These are phyloP conservation scores for Phymatocera aterrima DNA, from an alignment of 2,888 invertebrate species.

Conservation along the genomic window DNA sequence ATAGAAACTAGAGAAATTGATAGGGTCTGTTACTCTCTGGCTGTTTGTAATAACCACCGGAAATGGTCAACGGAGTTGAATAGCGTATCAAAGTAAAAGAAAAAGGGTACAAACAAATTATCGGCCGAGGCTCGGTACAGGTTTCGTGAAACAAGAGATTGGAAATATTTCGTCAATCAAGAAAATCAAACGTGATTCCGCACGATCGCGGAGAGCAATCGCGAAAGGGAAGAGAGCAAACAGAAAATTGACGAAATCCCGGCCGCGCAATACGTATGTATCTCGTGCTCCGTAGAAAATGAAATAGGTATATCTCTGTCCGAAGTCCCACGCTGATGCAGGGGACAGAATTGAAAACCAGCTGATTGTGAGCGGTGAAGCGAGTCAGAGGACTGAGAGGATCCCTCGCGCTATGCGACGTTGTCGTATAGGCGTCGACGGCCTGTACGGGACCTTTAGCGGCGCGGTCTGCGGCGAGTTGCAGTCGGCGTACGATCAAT, in stretches of 20 bases:
- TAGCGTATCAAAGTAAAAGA: conserved; percentile 15
- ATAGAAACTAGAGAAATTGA: conserved; percentile 23
- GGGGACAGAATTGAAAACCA: conserved; percentile 27
- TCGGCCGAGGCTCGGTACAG: neutral
- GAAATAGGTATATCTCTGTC: conserved; percentile 27
- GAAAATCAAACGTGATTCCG: neutral
- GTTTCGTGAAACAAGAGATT: neutral
- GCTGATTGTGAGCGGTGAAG: conserved; percentile 36
- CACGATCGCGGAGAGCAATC: neutral
- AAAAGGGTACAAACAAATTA: conserved; percentile 23
- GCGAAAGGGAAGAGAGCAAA: neutral
- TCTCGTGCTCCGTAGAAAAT: neutral
- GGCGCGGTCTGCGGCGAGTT: conserved; percentile 57
- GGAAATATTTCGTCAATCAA: neutral
- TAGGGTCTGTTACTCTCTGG: conserved; percentile 16
- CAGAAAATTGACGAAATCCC: neutral
- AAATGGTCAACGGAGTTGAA: conserved; percentile 29
- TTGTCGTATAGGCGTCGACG: conserved; percentile 40
- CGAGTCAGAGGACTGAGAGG: conserved; percentile 28
- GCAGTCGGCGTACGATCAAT: conserved; percentile 69
- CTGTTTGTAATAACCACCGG: conserved; percentile 11
- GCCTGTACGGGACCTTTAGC: conserved; percentile 74
- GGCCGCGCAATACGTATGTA: neutral
- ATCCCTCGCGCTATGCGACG: conserved; percentile 10
- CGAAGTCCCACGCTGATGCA: conserved; percentile 34